Base-by-base conservation (phyloP, 2,113 vertebrate species). In the Stercorarius parasiticus region DNA sequence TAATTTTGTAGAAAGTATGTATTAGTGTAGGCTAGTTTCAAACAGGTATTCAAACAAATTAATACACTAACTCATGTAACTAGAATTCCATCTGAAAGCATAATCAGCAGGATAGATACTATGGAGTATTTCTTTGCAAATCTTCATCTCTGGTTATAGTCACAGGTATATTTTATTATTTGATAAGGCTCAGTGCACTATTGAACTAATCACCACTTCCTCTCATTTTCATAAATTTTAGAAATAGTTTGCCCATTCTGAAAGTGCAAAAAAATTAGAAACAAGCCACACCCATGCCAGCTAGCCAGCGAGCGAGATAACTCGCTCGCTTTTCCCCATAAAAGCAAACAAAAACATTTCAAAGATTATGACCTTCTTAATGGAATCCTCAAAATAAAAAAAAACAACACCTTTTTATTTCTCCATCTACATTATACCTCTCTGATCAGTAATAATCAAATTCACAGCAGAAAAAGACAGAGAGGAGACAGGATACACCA, bases 191-290 rank as follows among this genome's bases (percentile, higher is more conserved):
- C 61, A 56, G 12, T 27, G 21, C 4, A 5, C 11, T 49, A 23
- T 27, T 92, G 90, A 92, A 97, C 82, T 92, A 71, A 47, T 25
- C 26, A 72, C 25, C 38, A 47, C 11, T 74, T 93, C 52, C 80
- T 97, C 86, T 89, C 86, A 45, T 42, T 95, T 40, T 85, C 29
- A 59, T 84, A 30, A 23, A 82, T 83, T 88, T 93, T 49, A 90
- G 88, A 90, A 95, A 85, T 50, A 92, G 59, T 79, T 42, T 87
- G 23, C 36, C 15, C 58, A 34, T 94, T 55, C 52, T 71, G 19
- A 90, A 97, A 94, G 71, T 50, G 52, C 32, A 95, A 82, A 73
- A 58, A 45, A 36, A 16, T 6, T 1, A 32, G 36, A 71, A 79
- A 43, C 6, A 79, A 82, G 22, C 3, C 23, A 32, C 40, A 71